Evolutionary conservation across 2,888 invertebrate genomes (phyloP), one percentile per base, ranked within the genome.

Genomic region (Drosophila fulvimacula): DNA sequence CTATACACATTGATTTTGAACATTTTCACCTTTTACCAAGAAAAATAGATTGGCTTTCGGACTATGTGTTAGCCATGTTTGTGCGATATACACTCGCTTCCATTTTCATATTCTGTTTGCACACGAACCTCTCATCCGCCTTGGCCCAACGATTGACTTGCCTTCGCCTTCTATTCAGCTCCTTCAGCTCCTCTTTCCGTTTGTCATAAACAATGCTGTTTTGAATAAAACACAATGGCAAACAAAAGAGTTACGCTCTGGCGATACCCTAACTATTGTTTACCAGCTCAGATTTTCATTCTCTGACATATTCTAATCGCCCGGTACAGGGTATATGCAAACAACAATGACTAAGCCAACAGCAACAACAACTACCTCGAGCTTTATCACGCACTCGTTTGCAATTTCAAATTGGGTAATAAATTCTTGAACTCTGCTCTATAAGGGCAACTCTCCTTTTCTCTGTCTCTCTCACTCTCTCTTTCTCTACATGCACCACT

Each of bases 391-490:
- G 86, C 89, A 81, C 85, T 88, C 89, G 89, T 85, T 90, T 87
- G 87, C 87, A 89, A 88, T 90, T 90, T 89, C 69, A 90, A 89
- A 88, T 88, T 88, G 90, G 90, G 88, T 88, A 82, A 88, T 88
- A 90, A 90, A 90, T 88, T 88, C 74, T 69, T 73, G 67, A 86
- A 80, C 88, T 74, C 76, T 57, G 52, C 41, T 63, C 59, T 48
- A 52, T 46, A 52, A 67, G 38, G 46, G 49, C 42, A 74, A 15
- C 15, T 34, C 51, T 19, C 15, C 49, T 7, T 9, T 13, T 15
- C 15, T 21, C 17, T 32, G 21, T 15, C 34, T 10, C 46, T 46
- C n/a, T 17, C n/a, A 52, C 21, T 57, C 27, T 66, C 27, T 52
- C 44, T 63, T 46, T 67, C 59, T 38, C 21, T 57, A 32, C 13